phyloP scores from a whole-genome alignment of 2,888 invertebrate genomes.

The Drosophila suboccidentalis region DNA sequence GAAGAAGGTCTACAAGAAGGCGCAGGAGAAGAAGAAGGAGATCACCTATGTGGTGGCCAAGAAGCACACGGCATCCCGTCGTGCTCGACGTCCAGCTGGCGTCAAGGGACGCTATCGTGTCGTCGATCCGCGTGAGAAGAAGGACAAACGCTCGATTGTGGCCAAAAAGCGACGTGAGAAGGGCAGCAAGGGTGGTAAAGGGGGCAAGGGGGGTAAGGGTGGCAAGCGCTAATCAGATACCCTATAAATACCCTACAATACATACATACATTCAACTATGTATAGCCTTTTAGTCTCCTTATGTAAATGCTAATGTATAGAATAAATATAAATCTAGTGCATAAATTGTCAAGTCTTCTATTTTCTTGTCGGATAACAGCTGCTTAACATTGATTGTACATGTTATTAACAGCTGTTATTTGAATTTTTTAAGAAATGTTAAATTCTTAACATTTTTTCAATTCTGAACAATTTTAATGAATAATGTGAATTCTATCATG shows the following conservation, averaged over 20 bases:
- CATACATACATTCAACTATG: not conserved
- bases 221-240: constrained; percentile 38
- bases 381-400: not conserved
- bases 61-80: constrained; percentile 92
- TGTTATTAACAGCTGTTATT: constrained; percentile 2
- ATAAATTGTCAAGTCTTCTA: constrained; percentile 3
- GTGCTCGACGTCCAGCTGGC: constrained; percentile 92
- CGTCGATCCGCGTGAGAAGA: constrained; percentile 98
- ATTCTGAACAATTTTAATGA: not conserved
- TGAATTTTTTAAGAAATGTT: not conserved
- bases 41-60: constrained; percentile 97
- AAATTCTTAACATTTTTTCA: too few relatives aligned
- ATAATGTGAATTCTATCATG: not conserved
- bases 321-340: constrained; percentile 39
- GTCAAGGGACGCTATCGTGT: constrained; percentile 96
- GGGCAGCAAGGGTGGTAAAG: constrained; percentile 50
- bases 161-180: constrained; percentile 80
- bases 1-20: constrained; percentile 96
- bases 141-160: constrained; percentile 90
- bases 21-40: constrained; percentile 94
- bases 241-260: constrained; percentile 4
- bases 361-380: not conserved
- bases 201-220: constrained; percentile 53
- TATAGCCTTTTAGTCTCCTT: constrained; percentile 31
- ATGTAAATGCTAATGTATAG: constrained; percentile 53